These are phyloP conservation scores for Drosophila saltans DNA, from an alignment of 1,140 invertebrate genomes.

Conservation along the genomic window DNA sequence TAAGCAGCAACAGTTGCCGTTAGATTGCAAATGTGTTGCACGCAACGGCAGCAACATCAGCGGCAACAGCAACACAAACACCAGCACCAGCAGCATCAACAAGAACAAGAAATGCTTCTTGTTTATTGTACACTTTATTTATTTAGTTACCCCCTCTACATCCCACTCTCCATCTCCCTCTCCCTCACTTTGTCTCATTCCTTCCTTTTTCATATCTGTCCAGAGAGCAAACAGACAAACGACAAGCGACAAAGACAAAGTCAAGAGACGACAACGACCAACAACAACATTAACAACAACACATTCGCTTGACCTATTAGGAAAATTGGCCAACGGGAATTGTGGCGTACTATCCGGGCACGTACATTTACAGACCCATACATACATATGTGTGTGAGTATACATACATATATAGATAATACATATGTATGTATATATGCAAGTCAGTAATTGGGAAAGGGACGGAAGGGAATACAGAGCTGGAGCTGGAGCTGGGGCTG, in stretches of 20 bases:
- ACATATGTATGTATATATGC: background rate
- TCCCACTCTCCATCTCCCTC: slow-evolving; percentile 12
- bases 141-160: slow-evolving; percentile 57
- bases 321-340: slow-evolving; percentile 78
- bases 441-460: background rate
- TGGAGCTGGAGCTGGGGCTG: too few relatives aligned
- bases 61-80: slow-evolving; percentile 2
- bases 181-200: background rate
- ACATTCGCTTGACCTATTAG: slow-evolving; percentile 75
- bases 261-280: slow-evolving; percentile 13
- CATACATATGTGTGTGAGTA: background rate
- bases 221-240: slow-evolving; percentile 48
- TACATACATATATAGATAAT: background rate
- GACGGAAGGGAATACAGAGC: too few relatives aligned
- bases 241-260: slow-evolving; percentile 39
- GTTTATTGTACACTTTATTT: slow-evolving; percentile 78
- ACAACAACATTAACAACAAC: slow-evolving; percentile 22
- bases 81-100: slow-evolving; percentile 36
- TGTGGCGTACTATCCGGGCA: slow-evolving; percentile 37
- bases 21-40: slow-evolving; percentile 64
- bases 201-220: slow-evolving; percentile 17
- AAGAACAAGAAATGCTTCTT: slow-evolving; percentile 68
- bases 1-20: slow-evolving; percentile 78
- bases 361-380: background rate
- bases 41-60: slow-evolving; percentile 46